Percentiles rank a stretch among this genome's conserved stretches.
Evolutionary conservation across 1,140 invertebrate genomes (phyloP).

Genomic region (Babylonia areolata): DNA sequence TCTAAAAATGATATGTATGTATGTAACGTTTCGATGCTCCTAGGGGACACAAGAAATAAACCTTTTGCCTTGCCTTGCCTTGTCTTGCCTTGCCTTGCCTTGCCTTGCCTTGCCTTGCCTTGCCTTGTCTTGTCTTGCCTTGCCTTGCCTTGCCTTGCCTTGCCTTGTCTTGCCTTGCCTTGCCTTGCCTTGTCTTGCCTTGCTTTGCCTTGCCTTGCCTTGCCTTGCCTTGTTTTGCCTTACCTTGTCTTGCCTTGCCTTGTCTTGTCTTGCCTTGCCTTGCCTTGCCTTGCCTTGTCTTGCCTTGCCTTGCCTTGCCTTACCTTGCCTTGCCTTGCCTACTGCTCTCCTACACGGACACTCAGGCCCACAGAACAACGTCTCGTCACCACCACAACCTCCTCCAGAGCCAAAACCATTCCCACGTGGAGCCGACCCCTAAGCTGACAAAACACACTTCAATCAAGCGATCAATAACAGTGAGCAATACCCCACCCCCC

Average conservation of each 20-base stretch:
- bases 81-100: conserved; percentile 6
- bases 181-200: background rate
- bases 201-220: background rate
- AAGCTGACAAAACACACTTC: too few relatives aligned
- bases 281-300: background rate
- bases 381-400: too few relatives aligned
- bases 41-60: too few relatives aligned
- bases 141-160: background rate
- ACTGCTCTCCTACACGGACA: too few relatives aligned
- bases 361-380: too few relatives aligned
- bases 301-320: conserved; percentile 8
- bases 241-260: background rate
- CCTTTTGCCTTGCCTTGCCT: too few relatives aligned
- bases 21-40: too few relatives aligned
- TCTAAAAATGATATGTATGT: too few relatives aligned
- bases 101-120: background rate
- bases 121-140: background rate
- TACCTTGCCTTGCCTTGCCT: background rate
- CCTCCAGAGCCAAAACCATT: background rate
- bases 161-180: background rate
- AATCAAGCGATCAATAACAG: too few relatives aligned
- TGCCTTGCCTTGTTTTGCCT: background rate
- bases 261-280: background rate
- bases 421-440: background rate
- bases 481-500: too few relatives aligned